Evolutionary conservation across 2,797 vertebrate genomes (phyloP).

Genomic region (Ispidina picta): DNA sequence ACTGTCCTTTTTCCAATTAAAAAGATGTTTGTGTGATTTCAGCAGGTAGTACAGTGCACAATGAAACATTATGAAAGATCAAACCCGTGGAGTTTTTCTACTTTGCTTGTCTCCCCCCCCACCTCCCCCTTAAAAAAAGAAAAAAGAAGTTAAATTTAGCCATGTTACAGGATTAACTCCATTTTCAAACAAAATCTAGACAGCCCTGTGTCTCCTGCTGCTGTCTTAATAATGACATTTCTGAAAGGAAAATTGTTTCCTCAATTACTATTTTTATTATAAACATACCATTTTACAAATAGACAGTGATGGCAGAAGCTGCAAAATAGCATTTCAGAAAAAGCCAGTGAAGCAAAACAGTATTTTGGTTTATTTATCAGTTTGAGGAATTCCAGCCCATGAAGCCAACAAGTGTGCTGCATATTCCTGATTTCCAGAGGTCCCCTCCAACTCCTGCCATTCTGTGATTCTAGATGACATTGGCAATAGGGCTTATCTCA

Average conservation of each 20-base stretch:
- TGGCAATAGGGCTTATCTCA: background rate
- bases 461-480: too few relatives aligned
- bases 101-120: background rate
- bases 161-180: background rate
- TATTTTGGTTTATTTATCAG: background rate
- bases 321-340: background rate
- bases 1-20: background rate
- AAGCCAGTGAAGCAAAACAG: background rate
- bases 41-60: background rate
- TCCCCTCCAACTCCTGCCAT: too few relatives aligned
- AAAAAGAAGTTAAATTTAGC: background rate
- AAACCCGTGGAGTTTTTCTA: background rate
- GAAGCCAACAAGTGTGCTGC: background rate
- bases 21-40: background rate
- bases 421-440: background rate
- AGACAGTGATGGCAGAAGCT: background rate
- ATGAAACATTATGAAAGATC: background rate
- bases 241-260: conserved; percentile 26
- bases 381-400: background rate
- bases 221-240: conserved; percentile 41
- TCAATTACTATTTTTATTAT: conserved; percentile 29
- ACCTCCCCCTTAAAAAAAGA: background rate
- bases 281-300: conserved; percentile 12
- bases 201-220: background rate
- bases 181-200: conserved; percentile 8